Conservation (phyloP, 2,888 invertebrate species). For the Spodoptera exigua region DNA sequence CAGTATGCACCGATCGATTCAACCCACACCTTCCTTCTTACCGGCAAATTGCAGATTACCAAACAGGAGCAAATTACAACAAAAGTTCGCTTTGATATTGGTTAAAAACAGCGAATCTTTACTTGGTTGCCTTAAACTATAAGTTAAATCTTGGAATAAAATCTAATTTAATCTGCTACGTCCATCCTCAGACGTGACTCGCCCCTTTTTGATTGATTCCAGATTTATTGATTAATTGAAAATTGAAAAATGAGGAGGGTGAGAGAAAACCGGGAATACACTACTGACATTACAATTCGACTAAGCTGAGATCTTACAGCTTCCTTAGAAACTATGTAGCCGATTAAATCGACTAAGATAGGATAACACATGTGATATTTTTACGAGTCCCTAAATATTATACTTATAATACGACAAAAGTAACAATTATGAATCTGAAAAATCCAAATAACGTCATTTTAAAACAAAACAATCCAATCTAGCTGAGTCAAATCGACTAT, state of each 20-base stretch:
- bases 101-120: neutral
- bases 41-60: constrained; percentile 9
- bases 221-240: neutral
- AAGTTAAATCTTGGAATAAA: constrained; percentile 20
- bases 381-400: no score
- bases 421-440: no score
- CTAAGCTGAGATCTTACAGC: no score
- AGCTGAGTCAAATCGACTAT: no score
- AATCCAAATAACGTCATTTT: no score
- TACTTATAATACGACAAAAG: no score
- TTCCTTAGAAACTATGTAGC: no score
- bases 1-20: constrained; percentile 7
- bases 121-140: constrained; percentile 10
- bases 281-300: no score
- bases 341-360: constrained; percentile 15
- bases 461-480: no score
- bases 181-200: constrained; percentile 19
- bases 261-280: no score
- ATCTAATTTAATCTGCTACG: constrained; percentile 18
- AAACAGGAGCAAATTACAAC: neutral
- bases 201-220: constrained; percentile 8
- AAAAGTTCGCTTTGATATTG: constrained; percentile 2
- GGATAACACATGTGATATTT: neutral
- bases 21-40: constrained; percentile 1
- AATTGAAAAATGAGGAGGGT: constrained; percentile 4